Conservation (phyloP, 2,113 vertebrate genomes). For the Mustela nigripes region DNA sequence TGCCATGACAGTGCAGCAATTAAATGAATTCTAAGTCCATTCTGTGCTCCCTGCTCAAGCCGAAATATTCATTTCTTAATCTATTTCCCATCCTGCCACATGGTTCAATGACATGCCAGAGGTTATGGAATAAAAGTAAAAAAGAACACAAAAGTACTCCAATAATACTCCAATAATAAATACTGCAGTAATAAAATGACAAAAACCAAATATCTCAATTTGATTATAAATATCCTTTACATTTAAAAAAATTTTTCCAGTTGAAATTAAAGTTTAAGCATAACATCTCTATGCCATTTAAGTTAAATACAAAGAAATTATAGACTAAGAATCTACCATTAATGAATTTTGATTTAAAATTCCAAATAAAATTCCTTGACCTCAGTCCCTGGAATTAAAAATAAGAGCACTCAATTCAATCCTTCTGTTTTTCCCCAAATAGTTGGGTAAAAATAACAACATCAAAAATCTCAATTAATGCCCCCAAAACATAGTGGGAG, state of each 20-base stretch:
- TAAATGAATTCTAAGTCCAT: neutral
- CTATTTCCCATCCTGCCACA: neutral
- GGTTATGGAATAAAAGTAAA: neutral
- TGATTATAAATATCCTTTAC: neutral
- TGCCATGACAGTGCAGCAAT: rapidly evolving
- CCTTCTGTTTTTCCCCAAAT: neutral
- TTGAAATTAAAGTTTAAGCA: neutral
- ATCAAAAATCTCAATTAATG: neutral
- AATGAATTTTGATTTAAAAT: neutral
- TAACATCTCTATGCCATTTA: neutral
- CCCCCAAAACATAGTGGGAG: neutral
- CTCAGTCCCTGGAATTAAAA: neutral
- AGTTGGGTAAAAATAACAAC: neutral
- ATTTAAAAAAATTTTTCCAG: neutral
- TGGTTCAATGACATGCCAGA: neutral
- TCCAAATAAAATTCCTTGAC: neutral
- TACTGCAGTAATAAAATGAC: neutral
- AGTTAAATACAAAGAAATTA: neutral
- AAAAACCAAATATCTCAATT: neutral
- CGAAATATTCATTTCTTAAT: neutral
- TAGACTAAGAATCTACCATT: neutral
- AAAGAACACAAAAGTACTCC: neutral
- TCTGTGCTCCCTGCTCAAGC: neutral
- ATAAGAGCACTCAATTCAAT: neutral
- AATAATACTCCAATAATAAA: neutral